Base-by-base conservation (phyloP, 2,888 invertebrate species). In the Agriopis marginaria region DNA sequence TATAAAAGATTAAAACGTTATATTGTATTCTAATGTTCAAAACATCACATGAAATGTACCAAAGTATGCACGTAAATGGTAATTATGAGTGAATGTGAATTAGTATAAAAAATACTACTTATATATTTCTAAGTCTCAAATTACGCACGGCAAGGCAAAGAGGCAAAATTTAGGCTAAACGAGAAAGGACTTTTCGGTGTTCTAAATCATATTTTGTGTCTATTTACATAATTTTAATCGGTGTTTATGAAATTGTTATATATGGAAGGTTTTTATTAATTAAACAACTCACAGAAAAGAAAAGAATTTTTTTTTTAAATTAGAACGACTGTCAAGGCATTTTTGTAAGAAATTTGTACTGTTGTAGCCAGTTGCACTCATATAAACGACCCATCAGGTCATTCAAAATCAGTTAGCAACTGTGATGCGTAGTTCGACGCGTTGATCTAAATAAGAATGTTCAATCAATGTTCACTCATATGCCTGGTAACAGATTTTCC, bases 71-170 rank as follows among this genome's bases (percentile, higher is more conserved):
- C 45, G 58, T 39, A 32, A 23, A 44, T 66, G 39, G 39, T 17
- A 42, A 55, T 55, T 51, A 51, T 14, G 66, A 40, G 56, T 66
- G 66, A 50, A 56, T 66, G 61, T 54, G 32, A 3, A 64, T 11
- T 10, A 45, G 51, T 44, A 51, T 11, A 53, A 17, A 58, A n/a
- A 54, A 55, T 14, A 45, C 54, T 63, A 32, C 10, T 54, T 45
- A 55, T 23, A 17, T 49, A 58, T 45, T 53, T 50, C 14, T 55
- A 66, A 58, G 49, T 50, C 17, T 60, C 39, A 61, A 49, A 50
- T 44, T 39, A 62, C 65, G 69, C 69, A 69, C 62, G 66, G 74
- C 74, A 73, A 66, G 61, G 73, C 68, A 62, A 66, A 61, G 74
- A 72, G 74, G 74, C 71, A 67, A 69, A 68, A 61, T 51, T 45